Evolutionary conservation across 2,113 vertebrate genomes (phyloP).

Genomic region (Percina caprodes): DNA sequence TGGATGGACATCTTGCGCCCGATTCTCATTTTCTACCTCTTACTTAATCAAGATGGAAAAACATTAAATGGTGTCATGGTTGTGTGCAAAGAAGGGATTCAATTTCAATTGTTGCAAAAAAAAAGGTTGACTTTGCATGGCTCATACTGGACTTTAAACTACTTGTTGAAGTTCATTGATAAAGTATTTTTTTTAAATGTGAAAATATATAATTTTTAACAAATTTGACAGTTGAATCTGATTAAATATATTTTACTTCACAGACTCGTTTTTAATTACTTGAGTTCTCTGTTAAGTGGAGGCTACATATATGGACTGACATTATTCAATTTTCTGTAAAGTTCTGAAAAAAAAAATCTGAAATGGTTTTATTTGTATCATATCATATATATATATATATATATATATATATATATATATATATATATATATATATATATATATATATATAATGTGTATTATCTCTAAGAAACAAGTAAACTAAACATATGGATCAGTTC

Average conservation of each 20-base stretch:
- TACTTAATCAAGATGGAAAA: not conserved
- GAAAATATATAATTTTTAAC: not conserved
- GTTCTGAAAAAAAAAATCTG: not conserved
- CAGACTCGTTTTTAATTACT: not conserved
- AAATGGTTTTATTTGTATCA: not conserved
- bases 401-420: too few relatives aligned
- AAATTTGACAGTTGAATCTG: not conserved
- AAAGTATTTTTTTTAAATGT: not conserved
- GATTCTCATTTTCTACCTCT: constrained; percentile 56
- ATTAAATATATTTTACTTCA: not conserved
- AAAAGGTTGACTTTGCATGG: not conserved
- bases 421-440: too few relatives aligned
- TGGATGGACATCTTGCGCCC: constrained; percentile 85
- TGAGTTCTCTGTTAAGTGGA: not conserved
- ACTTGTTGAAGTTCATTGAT: not conserved
- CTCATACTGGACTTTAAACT: constrained; percentile 7
- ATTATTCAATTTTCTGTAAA: not conserved
- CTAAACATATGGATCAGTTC: not conserved
- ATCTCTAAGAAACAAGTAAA: not conserved
- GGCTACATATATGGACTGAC: not conserved
- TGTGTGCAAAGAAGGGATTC: not conserved
- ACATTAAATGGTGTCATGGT: not conserved
- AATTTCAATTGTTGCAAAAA: not conserved
- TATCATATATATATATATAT: too few relatives aligned
- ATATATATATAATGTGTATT: not conserved